Base-by-base conservation (phyloP, 2,113 vertebrate species). In the Laticauda colubrina region DNA sequence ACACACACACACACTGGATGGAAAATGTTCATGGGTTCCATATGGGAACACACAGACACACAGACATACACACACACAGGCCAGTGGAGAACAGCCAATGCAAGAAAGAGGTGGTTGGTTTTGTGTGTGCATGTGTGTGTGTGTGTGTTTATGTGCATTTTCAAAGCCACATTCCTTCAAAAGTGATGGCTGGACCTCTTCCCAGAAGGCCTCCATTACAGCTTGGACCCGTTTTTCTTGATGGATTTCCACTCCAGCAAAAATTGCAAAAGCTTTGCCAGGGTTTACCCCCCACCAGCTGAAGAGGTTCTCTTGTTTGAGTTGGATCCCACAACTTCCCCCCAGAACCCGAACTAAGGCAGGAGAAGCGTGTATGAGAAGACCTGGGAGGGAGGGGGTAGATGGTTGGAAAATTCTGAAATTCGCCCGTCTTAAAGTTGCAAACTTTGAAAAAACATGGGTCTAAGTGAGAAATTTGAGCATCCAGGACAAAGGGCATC, bases 11-110 rank as follows among this genome's bases (percentile, higher is more conserved):
- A 96, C 95, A 96, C 94, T 88, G 90, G 96, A 96, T 97, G 97
- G 97, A 97, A 97, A 97, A 96, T 96, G 96, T 97, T 96, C 97
- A 97, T 97, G 96, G 29, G 94, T 97, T 97, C 97, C 97, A 97
- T 97, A 97, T 97, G 97, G 96, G 96, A 96, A 0, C 90, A 95
- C 96, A 59, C 21, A 23, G 5, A 59, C 57, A 59, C 91, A 95
- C 96, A 59, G 23, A 59, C 91, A 95, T 95, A 55, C 54, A 0
- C 89, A 95, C 96, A 57, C 56, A 57, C 1, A 57, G 96, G 93
- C 96, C 95, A 0, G 5, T 97, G 97, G 97, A 97, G 92, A 89
- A 87, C 94, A 96, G 96, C 97, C 97, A 97, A 53, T 89, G 90
- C 95, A 95, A 96, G 93, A 95, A 93, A 95, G 96, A 95, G 96